Conservation (phyloP, 2,888 invertebrate genomes). For the Acleris laterana region DNA sequence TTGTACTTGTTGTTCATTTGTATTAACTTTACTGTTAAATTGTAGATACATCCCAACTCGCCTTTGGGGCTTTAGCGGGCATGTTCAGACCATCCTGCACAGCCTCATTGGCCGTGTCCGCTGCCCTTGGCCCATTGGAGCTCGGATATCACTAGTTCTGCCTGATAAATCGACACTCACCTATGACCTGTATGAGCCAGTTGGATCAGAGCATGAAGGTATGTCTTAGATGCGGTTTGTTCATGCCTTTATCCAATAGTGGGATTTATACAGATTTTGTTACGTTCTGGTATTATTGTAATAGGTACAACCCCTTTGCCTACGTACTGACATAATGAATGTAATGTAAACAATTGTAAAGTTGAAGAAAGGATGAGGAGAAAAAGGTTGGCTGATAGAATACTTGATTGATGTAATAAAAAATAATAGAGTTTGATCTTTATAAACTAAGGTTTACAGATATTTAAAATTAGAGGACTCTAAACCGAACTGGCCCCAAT, state of each 20-base stretch:
- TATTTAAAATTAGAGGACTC: too few relatives aligned
- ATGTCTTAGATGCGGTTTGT: conserved; percentile 36
- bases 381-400: too few relatives aligned
- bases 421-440: too few relatives aligned
- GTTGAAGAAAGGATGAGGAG: too few relatives aligned
- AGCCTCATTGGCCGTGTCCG: conserved; percentile 94
- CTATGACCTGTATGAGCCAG: conserved; percentile 95
- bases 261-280: too few relatives aligned
- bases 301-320: too few relatives aligned
- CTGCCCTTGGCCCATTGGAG: conserved; percentile 95
- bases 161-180: conserved; percentile 95
- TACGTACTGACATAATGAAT: too few relatives aligned
- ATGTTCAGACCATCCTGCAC: conserved; percentile 96
- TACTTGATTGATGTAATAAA: too few relatives aligned
- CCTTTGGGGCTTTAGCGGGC: conserved; percentile 97
- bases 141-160: conserved; percentile 89
- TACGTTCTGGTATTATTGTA: too few relatives aligned
- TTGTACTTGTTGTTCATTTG: background rate
- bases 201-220: conserved; percentile 89
- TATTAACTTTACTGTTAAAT: conserved; percentile 3
- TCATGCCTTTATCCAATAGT: too few relatives aligned
- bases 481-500: background rate
- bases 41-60: conserved; percentile 93
- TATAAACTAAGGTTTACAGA: too few relatives aligned
- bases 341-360: too few relatives aligned